A percentile compares a stretch with the other conserved stretches of the same genome.
phyloP scores from a whole-genome alignment of 2,797 vertebrate genomes.

The Tenualosa ilisha region DNA sequence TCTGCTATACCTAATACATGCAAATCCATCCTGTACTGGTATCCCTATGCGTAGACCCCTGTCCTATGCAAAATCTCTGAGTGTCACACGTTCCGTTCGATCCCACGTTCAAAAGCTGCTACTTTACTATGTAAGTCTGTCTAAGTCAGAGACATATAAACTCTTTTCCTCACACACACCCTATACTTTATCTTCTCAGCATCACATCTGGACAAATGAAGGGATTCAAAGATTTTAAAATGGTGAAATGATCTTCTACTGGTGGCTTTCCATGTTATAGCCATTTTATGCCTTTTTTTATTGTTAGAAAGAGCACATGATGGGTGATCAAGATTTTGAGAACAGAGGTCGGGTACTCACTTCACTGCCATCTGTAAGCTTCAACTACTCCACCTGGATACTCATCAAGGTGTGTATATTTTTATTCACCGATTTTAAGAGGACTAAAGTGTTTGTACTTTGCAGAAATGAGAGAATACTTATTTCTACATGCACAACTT shows the following conservation, averaged over 20 bases:
- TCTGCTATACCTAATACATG: not conserved
- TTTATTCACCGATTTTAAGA: not conserved
- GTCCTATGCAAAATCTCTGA: conserved; percentile 63
- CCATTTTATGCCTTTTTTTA: not conserved
- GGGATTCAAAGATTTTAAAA: not conserved
- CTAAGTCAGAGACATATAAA: not conserved
- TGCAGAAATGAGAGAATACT: conserved; percentile 62
- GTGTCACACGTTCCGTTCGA: conserved; percentile 58
- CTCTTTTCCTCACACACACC: not conserved
- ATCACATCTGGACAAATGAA: too few relatives aligned
- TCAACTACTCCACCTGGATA: conserved; percentile 68
- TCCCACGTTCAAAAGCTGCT: conserved; percentile 67
- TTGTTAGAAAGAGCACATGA: conserved; percentile 67
- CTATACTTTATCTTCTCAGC: too few relatives aligned
- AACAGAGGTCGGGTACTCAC: conserved; percentile 59
- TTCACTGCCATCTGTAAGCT: conserved; percentile 66
- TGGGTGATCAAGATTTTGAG: conserved; percentile 65
- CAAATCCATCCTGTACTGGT: not conserved
- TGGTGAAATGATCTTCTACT: not conserved
- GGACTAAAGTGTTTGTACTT: not conserved
- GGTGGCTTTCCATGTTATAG: not conserved
- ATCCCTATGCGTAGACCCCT: conserved; percentile 28
- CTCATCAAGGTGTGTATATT: conserved; percentile 66
- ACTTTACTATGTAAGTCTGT: conserved; percentile 68
- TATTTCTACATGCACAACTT: conserved; percentile 37